Conservation (phyloP, 1,140 invertebrate genomes). For the Habropoda laboriosa region DNA sequence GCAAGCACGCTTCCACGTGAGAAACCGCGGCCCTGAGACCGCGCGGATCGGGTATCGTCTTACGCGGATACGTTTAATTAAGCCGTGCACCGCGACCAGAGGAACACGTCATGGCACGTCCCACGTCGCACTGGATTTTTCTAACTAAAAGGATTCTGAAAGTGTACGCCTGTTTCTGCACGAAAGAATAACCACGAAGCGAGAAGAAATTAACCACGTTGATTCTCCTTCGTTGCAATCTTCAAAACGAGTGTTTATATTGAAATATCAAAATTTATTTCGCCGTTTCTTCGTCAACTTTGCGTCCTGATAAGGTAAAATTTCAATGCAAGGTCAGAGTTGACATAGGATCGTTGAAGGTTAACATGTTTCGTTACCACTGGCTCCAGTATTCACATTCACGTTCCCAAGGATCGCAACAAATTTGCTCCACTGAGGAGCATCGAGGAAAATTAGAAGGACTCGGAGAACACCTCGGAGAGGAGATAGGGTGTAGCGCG, state of each 20-base stretch:
- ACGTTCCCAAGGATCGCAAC: too few relatives aligned
- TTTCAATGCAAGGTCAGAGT: too few relatives aligned
- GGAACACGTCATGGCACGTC: background rate
- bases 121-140: constrained; percentile 2
- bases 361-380: too few relatives aligned
- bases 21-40: constrained; percentile 26
- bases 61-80: constrained; percentile 57
- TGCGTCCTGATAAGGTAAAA: too few relatives aligned
- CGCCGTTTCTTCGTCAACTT: too few relatives aligned
- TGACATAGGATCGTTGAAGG: too few relatives aligned
- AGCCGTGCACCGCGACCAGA: constrained; percentile 17
- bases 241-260: too few relatives aligned
- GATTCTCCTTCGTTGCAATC: background rate
- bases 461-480: background rate
- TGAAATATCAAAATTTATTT: too few relatives aligned
- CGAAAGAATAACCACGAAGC: too few relatives aligned
- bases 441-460: background rate
- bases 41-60: constrained; percentile 44
- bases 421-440: too few relatives aligned
- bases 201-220: background rate
- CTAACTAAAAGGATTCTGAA: background rate
- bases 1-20: constrained; percentile 37
- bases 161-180: background rate
- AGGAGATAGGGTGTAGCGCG: background rate
- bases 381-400: too few relatives aligned